phyloP scores from a whole-genome alignment of 2,888 invertebrate species.

The Rotaria magnacalcarata region DNA sequence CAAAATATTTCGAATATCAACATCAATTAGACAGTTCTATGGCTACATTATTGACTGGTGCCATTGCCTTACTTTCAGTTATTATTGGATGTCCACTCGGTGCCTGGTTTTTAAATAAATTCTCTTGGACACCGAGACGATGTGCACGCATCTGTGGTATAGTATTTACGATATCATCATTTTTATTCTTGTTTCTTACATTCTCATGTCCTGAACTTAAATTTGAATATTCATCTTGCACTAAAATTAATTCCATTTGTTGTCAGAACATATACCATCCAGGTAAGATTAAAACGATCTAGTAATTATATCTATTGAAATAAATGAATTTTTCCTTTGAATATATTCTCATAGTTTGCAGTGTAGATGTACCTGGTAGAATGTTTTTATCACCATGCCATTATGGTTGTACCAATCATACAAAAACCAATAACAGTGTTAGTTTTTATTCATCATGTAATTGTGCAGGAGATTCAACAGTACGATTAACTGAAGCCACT shows the following conservation, averaged over 20 bases:
- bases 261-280: conserved; percentile 3
- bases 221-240: not conserved
- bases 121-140: not conserved
- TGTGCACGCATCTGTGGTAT: conserved; percentile 13
- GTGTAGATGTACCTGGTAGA: not conserved
- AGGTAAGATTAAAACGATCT: not conserved
- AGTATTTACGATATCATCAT: not conserved
- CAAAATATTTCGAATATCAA: conserved; percentile 44
- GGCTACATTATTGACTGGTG: conserved; percentile 44
- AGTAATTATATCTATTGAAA: not conserved
- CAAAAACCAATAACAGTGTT: not conserved
- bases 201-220: conserved; percentile 6
- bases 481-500: not conserved
- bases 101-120: not conserved
- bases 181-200: conserved; percentile 30
- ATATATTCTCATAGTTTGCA: not conserved
- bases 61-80: not conserved
- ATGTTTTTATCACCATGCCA: conserved; percentile 24
- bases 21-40: conserved; percentile 38
- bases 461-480: not conserved
- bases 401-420: conserved; percentile 5
- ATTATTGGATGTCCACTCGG: not conserved
- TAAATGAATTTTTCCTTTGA: not conserved
- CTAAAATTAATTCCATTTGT: not conserved
- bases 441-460: not conserved